Evolutionary conservation across 2,888 invertebrate genomes (phyloP), one percentile per base, ranked within the genome.

Genomic region (Trachelus stipa): DNA sequence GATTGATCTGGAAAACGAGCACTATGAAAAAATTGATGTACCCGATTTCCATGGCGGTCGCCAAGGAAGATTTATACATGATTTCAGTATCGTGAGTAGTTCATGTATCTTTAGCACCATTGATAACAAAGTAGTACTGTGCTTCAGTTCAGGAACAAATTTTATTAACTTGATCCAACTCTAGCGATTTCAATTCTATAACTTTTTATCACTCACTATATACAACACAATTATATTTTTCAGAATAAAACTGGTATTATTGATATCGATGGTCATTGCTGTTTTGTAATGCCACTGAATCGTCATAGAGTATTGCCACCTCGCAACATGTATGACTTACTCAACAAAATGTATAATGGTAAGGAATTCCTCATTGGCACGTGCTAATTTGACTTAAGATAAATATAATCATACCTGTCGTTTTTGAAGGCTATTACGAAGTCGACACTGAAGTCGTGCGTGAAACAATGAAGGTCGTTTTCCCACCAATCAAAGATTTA

Each of bases 241-340:
- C 83, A 95, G 95, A 95, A 95, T 86, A 92, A 93, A 87, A 95
- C 95, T 91, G 96, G 95, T 34, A 97, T 98, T 81, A 94, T 97
- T 79, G 97, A 98, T 92, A 92, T 94, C 30, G 94, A 94, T 79
- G 93, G 94, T 68, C 92, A 93, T 76, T 95, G 97, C 37, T 99
- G 99, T 92, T 99, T 98, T 92, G 94, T 97, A 31, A 97, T 98
- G 97, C 96, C 96, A 0, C 92, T 98, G 88, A 96, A 98, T 92
- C 94, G 96, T 40, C 93, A 93, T 56, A 92, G 94, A 78, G 96
- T 97, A 81, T 92, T 97, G 87, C 95, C 96, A 69, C 98, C 98
- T 4, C 94, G 94, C 84, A 96, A 95, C 86, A 94, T 97, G 90
- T 94, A 94, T 84, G 98, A 98, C 92, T 94, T 96, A 30, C 93